Conservation (phyloP, 2,888 invertebrate genomes). For the Liodrosophila aerea region DNA sequence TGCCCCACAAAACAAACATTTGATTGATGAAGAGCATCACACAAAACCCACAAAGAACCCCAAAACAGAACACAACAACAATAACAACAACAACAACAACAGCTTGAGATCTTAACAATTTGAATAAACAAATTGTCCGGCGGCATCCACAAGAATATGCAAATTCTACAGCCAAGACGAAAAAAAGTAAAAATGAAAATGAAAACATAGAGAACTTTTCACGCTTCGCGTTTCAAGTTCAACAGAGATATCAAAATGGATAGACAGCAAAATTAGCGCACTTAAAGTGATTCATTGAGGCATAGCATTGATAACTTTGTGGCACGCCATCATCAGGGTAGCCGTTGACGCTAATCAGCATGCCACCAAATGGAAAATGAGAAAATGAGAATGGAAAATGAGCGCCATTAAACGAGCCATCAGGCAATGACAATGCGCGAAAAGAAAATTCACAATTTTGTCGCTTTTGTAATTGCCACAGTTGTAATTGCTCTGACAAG, state of each 20-base stretch:
- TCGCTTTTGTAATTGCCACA: neutral
- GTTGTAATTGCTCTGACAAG: slow-evolving; percentile 13
- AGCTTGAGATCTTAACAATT: slow-evolving; percentile 62
- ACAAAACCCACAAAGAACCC: slow-evolving; percentile 27
- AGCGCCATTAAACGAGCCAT: slow-evolving; percentile 36
- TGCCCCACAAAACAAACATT: slow-evolving; percentile 53
- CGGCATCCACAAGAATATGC: slow-evolving; percentile 38
- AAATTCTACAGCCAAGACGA: slow-evolving; percentile 24
- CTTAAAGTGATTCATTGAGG: slow-evolving; percentile 66
- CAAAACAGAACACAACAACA: slow-evolving; percentile 14
- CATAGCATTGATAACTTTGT: slow-evolving; percentile 63
- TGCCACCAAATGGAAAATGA: slow-evolving; percentile 39
- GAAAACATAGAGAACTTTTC: slow-evolving; percentile 7
- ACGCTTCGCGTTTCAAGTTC: slow-evolving; percentile 16
- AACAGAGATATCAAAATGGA: slow-evolving; percentile 30
- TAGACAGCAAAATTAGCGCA: slow-evolving; percentile 49
- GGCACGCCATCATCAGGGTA: slow-evolving; percentile 54
- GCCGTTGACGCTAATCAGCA: slow-evolving; percentile 34
- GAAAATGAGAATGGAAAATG: slow-evolving; percentile 1
- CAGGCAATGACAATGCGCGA: slow-evolving; percentile 32
- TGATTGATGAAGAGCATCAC: slow-evolving; percentile 67
- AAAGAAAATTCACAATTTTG: slow-evolving; percentile 27
- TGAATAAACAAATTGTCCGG: slow-evolving; percentile 58
- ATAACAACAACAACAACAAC: slow-evolving; percentile 3
- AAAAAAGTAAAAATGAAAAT: too few relatives aligned